Base-by-base conservation (phyloP, 2,888 invertebrate genomes). In the Platycheirus rosarum region DNA sequence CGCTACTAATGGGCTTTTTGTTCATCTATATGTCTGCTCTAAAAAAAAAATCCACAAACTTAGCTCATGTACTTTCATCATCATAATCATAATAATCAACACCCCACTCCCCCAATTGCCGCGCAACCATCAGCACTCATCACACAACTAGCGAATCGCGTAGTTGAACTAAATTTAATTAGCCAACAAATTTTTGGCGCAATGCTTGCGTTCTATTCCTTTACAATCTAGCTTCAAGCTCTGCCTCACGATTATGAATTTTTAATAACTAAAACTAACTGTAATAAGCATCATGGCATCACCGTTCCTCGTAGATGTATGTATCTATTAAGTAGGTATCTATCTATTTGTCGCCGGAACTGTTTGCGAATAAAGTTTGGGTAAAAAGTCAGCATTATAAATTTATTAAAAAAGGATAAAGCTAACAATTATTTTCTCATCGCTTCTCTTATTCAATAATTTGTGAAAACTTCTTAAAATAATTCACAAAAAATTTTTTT, bases 1-100 rank as follows among this genome's bases (percentile, higher is more conserved):
- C 71, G 60, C 77, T 60, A 66, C 65, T 66, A 71, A 78, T 78
- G 77, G 60, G 65, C 71, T 77, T 65, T 65, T 77, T 65, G 71
- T 60, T 66, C 77, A 66, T 66, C 60, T 16, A 48, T 57, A 77
- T 46, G 35, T 63, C 57, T 32, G 14, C 48, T 29, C 2, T 16
- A 37, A 51, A 53, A 53, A 44, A 29, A 51, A 60, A 11, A 18
- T 11, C 23, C 14, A 18, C 46, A 66, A 40, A 65, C 65, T 46
- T 7, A 73, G 40, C 29, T 63, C 14, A 2, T 16, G 16, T 49
- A 48, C 44, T 44, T 49, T n/a, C 9, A 13, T 26, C 51, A 35
- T 14, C 37, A 37, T 37, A 13, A 37, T 37, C 37, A 37, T 13
- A 37, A 37, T 37, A 37, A n/a, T 37, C 8, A 13, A 23, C 23